A percentile compares a stretch with the other conserved stretches of the same genome.
These are phyloP conservation scores for Leptinotarsa haldemani DNA, from an alignment of 2,888 invertebrate genomes.

Conservation along the genomic window DNA sequence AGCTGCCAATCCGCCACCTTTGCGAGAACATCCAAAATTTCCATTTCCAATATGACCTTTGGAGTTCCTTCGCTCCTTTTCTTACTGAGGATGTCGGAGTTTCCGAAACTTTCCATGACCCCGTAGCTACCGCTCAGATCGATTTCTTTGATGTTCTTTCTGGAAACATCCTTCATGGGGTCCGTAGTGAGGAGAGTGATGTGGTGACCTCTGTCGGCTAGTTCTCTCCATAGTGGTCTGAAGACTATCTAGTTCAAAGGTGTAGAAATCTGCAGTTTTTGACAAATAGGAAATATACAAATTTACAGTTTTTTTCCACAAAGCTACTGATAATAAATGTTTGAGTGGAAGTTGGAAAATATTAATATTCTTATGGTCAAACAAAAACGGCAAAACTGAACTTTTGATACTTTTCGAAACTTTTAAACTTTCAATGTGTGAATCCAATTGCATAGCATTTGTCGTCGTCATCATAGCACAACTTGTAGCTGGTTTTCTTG, in stretches of 20 bases:
- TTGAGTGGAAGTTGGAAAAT: no score
- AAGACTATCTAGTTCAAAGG: slow-evolving; percentile 30
- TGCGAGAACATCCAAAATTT: slow-evolving; percentile 22
- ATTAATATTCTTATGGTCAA: no score
- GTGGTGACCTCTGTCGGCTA: slow-evolving; percentile 45
- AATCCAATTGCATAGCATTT: no score
- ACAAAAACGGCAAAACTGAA: no score
- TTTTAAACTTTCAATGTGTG: no score
- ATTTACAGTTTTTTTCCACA: not conserved
- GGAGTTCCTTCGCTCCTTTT: not conserved
- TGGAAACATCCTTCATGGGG: slow-evolving; percentile 37
- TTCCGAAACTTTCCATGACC: slow-evolving; percentile 31
- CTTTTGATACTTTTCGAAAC: no score
- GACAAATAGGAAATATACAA: not conserved
- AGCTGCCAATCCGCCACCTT: slow-evolving; percentile 45
- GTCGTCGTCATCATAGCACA: no score
- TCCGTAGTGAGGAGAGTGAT: slow-evolving; percentile 46
- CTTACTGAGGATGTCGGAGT: slow-evolving; percentile 34
- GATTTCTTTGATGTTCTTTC: slow-evolving; percentile 40
- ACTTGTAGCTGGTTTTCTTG: no score
- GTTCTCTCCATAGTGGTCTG: slow-evolving; percentile 45
- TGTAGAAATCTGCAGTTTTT: not conserved
- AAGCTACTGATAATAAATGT: no score
- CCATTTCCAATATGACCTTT: slow-evolving; percentile 4
- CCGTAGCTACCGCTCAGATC: slow-evolving; percentile 41